Percentiles rank a stretch among this genome's conserved stretches.
Evolutionary conservation across 2,113 vertebrate species (phyloP).

Genomic region (Axis porcinus): DNA sequence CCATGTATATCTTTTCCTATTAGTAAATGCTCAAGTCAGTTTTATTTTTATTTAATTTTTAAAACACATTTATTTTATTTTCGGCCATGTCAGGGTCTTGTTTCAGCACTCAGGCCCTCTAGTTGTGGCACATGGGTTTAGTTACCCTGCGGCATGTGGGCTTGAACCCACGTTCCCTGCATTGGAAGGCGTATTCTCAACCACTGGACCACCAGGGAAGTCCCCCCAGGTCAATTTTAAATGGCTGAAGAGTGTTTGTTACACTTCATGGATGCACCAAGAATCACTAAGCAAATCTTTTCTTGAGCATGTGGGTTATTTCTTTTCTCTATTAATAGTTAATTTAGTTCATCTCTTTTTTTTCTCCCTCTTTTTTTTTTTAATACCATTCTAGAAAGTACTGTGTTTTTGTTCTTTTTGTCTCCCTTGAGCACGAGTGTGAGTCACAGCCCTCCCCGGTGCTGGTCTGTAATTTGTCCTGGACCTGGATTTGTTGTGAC

Average conservation of each 20-base stretch:
- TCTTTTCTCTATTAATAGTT: neutral
- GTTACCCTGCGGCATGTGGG: neutral
- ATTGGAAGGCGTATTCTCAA: neutral
- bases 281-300: neutral
- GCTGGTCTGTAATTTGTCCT: neutral
- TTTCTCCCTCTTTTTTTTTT: neutral
- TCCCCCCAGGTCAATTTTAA: neutral
- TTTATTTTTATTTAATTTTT: neutral
- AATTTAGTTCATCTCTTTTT: neutral
- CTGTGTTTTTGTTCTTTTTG: neutral
- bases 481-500: neutral
- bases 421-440: neutral
- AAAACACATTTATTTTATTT: neutral
- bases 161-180: neutral
- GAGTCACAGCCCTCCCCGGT: neutral
- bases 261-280: neutral
- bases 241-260: neutral
- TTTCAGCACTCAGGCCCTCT: fast-evolving
- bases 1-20: neutral
- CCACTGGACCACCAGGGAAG: neutral
- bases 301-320: neutral
- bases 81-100: neutral
- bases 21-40: neutral
- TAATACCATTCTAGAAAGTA: neutral
- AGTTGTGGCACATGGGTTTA: neutral